Evolutionary conservation across 92 coral and sea anemone genomes (phyloP).

Genomic region (Heliopora coerulea): DNA sequence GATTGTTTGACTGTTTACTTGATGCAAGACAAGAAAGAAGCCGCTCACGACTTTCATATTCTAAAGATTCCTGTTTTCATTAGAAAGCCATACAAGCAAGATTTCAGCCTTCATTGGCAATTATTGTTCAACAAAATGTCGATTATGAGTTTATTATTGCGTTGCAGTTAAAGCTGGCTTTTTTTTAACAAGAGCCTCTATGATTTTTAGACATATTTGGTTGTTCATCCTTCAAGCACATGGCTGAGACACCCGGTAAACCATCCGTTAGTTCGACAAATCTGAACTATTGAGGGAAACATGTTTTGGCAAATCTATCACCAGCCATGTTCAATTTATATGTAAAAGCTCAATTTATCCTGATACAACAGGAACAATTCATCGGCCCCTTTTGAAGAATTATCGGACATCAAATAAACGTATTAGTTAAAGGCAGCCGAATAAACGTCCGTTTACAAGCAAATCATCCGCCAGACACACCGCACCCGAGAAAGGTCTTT

Average conservation of each 20-base stretch:
- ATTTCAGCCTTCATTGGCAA: conserved; percentile 44
- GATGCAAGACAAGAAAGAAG: conserved; percentile 41
- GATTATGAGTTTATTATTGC: conserved; percentile 42
- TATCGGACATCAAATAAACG: conserved; percentile 45
- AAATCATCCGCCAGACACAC: conserved; percentile 42
- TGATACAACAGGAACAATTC: conserved; percentile 29
- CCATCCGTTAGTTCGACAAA: not conserved
- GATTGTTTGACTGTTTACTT: conserved; percentile 43
- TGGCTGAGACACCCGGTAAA: conserved; percentile 25
- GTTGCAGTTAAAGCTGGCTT: conserved; percentile 19
- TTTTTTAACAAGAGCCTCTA: conserved; percentile 5
- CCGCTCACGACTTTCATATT: conserved; percentile 40
- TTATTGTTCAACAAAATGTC: conserved; percentile 46
- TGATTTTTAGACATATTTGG: conserved; percentile 4
- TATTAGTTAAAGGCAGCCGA: conserved; percentile 45
- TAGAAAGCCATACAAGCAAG: conserved; percentile 43
- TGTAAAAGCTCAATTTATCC: conserved; percentile 14
- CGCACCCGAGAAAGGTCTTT: conserved; percentile 41
- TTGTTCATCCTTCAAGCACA: not conserved
- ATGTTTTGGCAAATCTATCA: not conserved
- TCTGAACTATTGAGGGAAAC: not conserved
- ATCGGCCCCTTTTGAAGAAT: conserved; percentile 47
- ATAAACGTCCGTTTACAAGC: conserved; percentile 33
- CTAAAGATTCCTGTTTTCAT: conserved; percentile 41
- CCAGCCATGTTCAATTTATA: conserved; percentile 13